Evolutionary conservation across 2,113 vertebrate genomes (phyloP), one percentile per base, ranked within the genome.

Genomic region (Bucco capensis): DNA sequence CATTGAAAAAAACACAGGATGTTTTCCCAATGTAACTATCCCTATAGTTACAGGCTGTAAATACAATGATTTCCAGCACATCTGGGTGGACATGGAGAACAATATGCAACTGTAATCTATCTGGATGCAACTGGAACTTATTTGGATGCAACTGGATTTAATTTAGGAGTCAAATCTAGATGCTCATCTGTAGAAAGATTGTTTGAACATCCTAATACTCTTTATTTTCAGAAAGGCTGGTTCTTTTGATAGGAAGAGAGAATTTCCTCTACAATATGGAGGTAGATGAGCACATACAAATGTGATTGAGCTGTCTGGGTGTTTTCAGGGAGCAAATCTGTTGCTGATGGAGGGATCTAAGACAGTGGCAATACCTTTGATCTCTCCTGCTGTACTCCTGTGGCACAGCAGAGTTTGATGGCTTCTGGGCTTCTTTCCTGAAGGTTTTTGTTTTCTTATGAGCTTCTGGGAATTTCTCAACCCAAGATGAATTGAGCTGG

Each of bases 61-160:
- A 66, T 65, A n/a, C 57, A 88, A 65, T 44, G 56, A 60, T 78
- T 95, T 93, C 69, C 93, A 95, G 86, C 71, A 90, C 90, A 93
- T 95, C 93, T 95, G 93, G 51, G 71, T 70, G 69, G 54, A 61
- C 7, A 6, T 15, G 47, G 65, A 62, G 77, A 82, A 65, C 12
- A 19, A 72, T 21, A 42, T 46, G 64, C 66, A 93, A 83, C 75
- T 83, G 58, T 31, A 60, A 71, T 57, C 44, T 42, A 42, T 42
- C 57, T 80, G 67, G 21, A 35, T 79, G 47, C 28, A 38, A 33
- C 64, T 65, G 70, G 17, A 56, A 28, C 21, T 19, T 38, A 51
- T 73, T 77, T 89, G 66, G 10, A 51, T 62, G 64, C n/a, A 67
- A 57, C 38, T 60, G 40, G 12, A 21, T 71, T 71, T 64, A 28